Base-by-base conservation (phyloP, 1,140 invertebrate genomes). In the Megalopta genalis region DNA sequence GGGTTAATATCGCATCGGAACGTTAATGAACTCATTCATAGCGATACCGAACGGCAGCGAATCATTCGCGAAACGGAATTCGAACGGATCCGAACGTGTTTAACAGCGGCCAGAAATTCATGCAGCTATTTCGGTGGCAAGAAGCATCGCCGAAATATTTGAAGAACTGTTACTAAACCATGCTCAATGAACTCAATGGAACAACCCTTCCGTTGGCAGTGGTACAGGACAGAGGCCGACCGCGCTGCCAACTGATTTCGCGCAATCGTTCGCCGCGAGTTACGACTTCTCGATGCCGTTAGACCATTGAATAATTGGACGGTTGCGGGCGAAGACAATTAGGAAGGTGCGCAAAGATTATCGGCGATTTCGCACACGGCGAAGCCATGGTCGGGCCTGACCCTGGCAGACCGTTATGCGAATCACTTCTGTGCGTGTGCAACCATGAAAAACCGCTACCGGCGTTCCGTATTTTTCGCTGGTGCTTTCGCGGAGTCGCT, bases 161-260 rank as follows among this genome's bases (percentile, higher is more conserved):
- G 46, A 49, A 66, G 37, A 59, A 57, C 21, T 14, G 25, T 79
- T 72, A 54, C 72, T 80, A 67, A 67, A 85, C 46, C 5, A 49
- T 65, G 68, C 57, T 85, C 64, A 85, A 84, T 84, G 73, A 84
- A 84, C 74, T 72, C 42, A 64, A 63, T 52, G 63, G 39, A 49
- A 32, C 52, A 62, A 81, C 60, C 65, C 39, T 49, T 57, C 27
- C n/a, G 69, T 67, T 81, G 73, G 59, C 81, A 77, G 59, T 64
- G 54, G 69, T 49, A 60, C 60, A 72, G 77, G 39, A 49, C 37
- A 54, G 21, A 21, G n/a, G 1, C 6, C 49, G 18, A 46, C 32
- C 49, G 12, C n/a, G n/a, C 59, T 59, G 63, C 23, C 62, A 78
- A 84, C 57, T 64, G 66, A 84, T 81, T 42, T 23, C 57, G 10